Conservation (phyloP, 30 jellyfish, hydroid and myxozoan species). For the Pelagia noctiluca region DNA sequence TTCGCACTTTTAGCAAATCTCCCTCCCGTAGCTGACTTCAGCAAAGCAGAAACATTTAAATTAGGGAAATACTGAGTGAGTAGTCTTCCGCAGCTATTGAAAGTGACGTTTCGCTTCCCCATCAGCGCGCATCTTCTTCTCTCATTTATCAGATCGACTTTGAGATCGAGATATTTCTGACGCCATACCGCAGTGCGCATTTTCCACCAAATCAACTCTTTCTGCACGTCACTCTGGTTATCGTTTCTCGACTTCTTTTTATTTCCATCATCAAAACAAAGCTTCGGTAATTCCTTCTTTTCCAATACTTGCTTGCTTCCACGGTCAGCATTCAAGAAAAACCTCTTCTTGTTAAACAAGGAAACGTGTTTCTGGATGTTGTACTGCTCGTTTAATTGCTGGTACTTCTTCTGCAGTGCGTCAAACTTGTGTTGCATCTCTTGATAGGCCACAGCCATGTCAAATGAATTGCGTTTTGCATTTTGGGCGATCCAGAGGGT, state of each 20-base stretch:
- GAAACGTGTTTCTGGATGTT: conserved; percentile 46
- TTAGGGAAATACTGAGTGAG: conserved; percentile 55
- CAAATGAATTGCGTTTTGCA: not conserved
- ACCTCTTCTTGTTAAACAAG: conserved; percentile 44
- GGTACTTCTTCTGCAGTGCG: conserved; percentile 51
- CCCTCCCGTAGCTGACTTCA: conserved; percentile 32
- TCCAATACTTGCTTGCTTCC: not conserved
- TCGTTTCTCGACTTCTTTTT: not conserved
- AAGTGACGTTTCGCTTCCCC: conserved; percentile 25
- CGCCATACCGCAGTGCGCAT: conserved; percentile 72
- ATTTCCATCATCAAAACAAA: not conserved
- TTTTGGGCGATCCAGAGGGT: conserved; percentile 15
- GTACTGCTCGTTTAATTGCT: conserved; percentile 39
- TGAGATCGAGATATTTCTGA: conserved; percentile 51
- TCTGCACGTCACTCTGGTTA: conserved; percentile 18
- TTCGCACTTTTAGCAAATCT: conserved; percentile 61
- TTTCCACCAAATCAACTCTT: conserved; percentile 70
- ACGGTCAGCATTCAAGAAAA: not conserved
- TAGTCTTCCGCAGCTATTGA: conserved; percentile 56
- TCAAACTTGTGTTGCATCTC: conserved; percentile 56
- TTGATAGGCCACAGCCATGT: conserved; percentile 38
- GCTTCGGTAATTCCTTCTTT: not conserved
- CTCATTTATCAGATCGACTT: conserved; percentile 28
- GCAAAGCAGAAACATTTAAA: conserved; percentile 33
- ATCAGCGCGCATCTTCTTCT: conserved; percentile 12